Conservation (phyloP, 2,888 invertebrate genomes). For the Endomychus coccineus region DNA sequence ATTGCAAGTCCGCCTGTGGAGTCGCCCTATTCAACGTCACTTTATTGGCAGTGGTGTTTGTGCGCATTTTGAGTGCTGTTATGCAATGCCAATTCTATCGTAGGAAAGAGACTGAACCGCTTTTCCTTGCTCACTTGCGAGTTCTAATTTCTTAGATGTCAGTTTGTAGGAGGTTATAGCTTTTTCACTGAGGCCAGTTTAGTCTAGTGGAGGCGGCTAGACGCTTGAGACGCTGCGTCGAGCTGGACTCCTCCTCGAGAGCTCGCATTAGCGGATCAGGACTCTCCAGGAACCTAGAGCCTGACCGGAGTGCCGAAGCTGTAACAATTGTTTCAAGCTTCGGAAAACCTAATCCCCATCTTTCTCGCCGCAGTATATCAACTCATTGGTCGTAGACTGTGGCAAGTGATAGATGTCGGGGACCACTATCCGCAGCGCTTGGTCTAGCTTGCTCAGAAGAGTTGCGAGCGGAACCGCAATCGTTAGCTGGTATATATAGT, state of each 20-base stretch:
- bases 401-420: constrained; percentile 29
- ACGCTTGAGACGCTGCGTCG: constrained; percentile 24
- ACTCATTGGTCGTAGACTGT: constrained; percentile 22
- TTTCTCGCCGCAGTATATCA: constrained; percentile 28
- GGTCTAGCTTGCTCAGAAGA: constrained; percentile 23
- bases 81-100: constrained; percentile 20
- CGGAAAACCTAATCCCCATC: constrained; percentile 34
- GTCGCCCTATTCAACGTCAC: constrained; percentile 25
- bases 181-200: constrained; percentile 22
- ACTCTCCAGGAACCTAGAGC: constrained; percentile 16
- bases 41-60: constrained; percentile 26
- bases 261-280: constrained; percentile 27
- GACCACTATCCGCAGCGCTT: constrained; percentile 27
- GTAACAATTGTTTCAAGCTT: constrained; percentile 24
- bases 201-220: constrained; percentile 20
- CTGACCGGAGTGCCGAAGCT: constrained; percentile 19
- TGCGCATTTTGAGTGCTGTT: constrained; percentile 29
- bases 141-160: constrained; percentile 23
- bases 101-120: constrained; percentile 24
- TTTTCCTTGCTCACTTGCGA: constrained; percentile 24
- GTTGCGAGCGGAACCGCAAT: constrained; percentile 26
- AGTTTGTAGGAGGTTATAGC: constrained; percentile 12
- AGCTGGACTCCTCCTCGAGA: constrained; percentile 21
- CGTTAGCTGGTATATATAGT: constrained; percentile 34
- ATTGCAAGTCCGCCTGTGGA: constrained; percentile 24